phyloP scores from a whole-genome alignment of 2,797 vertebrate genomes.

The Amblyopsis hoosieri region DNA sequence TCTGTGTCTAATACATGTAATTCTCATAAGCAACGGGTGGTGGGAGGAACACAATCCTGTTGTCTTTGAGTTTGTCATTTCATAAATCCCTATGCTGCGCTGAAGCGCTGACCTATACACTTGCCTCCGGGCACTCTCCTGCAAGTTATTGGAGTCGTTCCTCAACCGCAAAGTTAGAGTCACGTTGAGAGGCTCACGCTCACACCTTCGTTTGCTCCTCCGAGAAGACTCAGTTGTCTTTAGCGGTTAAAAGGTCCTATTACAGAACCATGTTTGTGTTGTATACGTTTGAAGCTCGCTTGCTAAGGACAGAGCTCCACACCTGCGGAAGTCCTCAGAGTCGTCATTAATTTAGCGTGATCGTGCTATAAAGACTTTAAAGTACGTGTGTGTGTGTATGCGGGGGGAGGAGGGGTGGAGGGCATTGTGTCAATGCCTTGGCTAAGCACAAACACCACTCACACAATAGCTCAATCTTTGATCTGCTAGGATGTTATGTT shows the following conservation, averaged over 20 bases:
- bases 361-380: slow-evolving; percentile 22
- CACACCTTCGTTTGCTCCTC: slow-evolving; percentile 78
- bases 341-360: slow-evolving; percentile 63
- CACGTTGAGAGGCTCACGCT: slow-evolving; percentile 62
- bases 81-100: slow-evolving; percentile 66
- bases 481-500: slow-evolving; percentile 49
- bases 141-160: slow-evolving; percentile 73
- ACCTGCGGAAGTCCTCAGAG: slow-evolving; percentile 48
- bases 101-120: slow-evolving; percentile 72
- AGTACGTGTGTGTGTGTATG: too few species aligned
- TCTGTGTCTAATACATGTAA: slow-evolving; percentile 56
- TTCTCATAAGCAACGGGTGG: slow-evolving; percentile 45
- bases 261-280: slow-evolving; percentile 70
- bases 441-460: slow-evolving; percentile 34
- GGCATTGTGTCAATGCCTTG: slow-evolving; percentile 61
- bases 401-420: slow-evolving; percentile 18
- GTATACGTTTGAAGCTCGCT: slow-evolving; percentile 36
- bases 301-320: slow-evolving; percentile 32
- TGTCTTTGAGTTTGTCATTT: slow-evolving; percentile 68
- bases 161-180: slow-evolving; percentile 72
- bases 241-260: slow-evolving; percentile 75
- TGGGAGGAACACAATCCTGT: slow-evolving; percentile 62
- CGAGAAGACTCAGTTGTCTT: slow-evolving; percentile 69
- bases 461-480: slow-evolving; percentile 38
- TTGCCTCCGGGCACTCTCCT: slow-evolving; percentile 54